A percentile compares a stretch with the other conserved stretches of the same genome.
These are phyloP conservation scores for Bubo bubo DNA, from an alignment of 2,113 vertebrate genomes.

Conservation along the genomic window DNA sequence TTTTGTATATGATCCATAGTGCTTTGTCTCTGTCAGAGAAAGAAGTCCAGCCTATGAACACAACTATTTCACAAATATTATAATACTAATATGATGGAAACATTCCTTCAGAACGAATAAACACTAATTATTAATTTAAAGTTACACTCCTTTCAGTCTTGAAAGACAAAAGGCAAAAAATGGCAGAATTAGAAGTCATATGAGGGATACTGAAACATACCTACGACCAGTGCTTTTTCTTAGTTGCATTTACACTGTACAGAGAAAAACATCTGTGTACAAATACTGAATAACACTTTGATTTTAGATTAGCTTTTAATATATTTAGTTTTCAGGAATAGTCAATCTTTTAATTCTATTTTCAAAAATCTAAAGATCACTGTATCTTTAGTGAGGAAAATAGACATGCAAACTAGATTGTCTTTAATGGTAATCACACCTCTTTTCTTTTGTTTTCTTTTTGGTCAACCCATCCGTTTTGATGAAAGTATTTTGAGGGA, in stretches of 20 bases:
- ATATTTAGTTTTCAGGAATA: background rate
- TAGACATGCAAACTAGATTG: slow-evolving; percentile 1
- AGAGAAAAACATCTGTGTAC: background rate
- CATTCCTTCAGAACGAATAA: background rate
- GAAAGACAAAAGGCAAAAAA: background rate
- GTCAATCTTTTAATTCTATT: slow-evolving; percentile 10
- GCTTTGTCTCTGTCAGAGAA: background rate
- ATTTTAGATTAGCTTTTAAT: background rate
- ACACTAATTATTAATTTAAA: background rate
- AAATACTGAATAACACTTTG: background rate
- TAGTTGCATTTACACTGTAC: background rate
- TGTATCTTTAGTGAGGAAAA: slow-evolving; percentile 41
- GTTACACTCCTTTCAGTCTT: background rate
- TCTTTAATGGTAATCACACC: slow-evolving; percentile 46
- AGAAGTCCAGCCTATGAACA: background rate
- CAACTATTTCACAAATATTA: background rate
- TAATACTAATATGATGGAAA: background rate
- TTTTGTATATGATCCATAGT: background rate
- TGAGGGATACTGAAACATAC: background rate
- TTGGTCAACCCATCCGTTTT: slow-evolving; percentile 65
- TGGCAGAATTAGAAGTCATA: background rate
- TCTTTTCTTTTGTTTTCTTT: slow-evolving; percentile 68
- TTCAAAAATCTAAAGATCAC: slow-evolving; percentile 49
- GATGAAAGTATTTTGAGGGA: slow-evolving; percentile 79
- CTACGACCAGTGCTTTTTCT: background rate